Conservation (phyloP, 64 coral and sea anemone species). For the Montipora foliosa region DNA sequence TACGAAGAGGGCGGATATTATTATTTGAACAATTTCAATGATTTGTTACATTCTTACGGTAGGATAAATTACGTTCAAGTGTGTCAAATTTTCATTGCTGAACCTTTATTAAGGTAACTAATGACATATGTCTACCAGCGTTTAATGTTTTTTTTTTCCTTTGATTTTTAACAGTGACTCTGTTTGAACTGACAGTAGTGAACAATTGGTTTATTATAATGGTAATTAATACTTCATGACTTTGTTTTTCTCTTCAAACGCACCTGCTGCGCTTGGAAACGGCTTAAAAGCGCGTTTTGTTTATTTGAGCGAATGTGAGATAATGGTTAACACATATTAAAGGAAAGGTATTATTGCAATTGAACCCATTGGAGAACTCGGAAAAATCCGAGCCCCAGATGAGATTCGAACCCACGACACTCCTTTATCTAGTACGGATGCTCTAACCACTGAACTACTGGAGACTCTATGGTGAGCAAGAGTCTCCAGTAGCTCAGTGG, state of each 20-base stretch:
- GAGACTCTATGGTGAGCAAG: too few relatives aligned
- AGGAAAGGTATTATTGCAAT: too few relatives aligned
- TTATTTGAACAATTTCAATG: conserved; percentile 96
- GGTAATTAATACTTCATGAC: conserved; percentile 60
- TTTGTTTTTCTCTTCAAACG: background rate
- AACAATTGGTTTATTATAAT: conserved; percentile 99
- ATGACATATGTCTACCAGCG: background rate
- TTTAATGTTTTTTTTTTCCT: background rate
- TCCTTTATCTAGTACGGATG: too few relatives aligned
- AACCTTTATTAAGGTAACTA: background rate
- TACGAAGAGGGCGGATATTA: conserved; percentile 93
- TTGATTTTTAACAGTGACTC: conserved; percentile 68
- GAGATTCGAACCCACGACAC: too few relatives aligned
- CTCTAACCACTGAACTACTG: too few relatives aligned
- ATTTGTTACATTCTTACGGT: conserved; percentile 85
- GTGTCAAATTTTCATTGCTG: background rate
- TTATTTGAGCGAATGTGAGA: too few relatives aligned
- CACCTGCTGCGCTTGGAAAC: too few relatives aligned
- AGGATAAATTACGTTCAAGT: background rate
- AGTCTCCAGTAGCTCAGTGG: too few relatives aligned
- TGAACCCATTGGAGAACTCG: too few relatives aligned
- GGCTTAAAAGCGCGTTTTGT: too few relatives aligned
- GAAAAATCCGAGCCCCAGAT: too few relatives aligned
- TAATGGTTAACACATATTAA: too few relatives aligned
- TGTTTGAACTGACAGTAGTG: conserved; percentile 96